Evolutionary conservation across 2,113 vertebrate species (phyloP), one percentile per base, ranked within the genome.

Genomic region (Junco hyemalis): DNA sequence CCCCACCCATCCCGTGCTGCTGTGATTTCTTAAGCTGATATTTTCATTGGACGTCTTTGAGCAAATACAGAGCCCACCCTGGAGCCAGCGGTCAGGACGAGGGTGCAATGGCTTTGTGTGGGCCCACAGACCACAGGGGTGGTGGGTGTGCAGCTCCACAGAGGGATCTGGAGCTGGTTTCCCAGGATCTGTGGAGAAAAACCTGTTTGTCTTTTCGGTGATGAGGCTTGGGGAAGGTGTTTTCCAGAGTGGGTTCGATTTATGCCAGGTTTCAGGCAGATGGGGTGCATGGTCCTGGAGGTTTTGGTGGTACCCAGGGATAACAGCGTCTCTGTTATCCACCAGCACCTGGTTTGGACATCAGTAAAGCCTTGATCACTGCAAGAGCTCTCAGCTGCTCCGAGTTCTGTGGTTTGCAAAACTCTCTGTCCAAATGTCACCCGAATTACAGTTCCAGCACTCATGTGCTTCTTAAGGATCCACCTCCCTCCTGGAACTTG

Each of bases 41-140:
- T 95, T 95, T 97, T 96, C 66, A 20, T 82, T 94, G 95, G 88
- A 94, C 31, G 6, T 51, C 65, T 61, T 77, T 45, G 59, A 51
- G 70, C 45, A 74, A 86, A 80, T 25, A 57, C 28, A 60, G 12
- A 92, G 88, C 95, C 90, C 92, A 93, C 92, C 88, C 65, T 88
- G 86, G 51, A 94, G 90, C 57, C 4, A 0, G 86, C 0, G 15
- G 93, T 94, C 92, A 88, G 77, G 54, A 59, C 0, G 0, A 77
- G 80, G 54, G 48, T 51, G 81, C 24, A 8, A 45, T 63, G 74
- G 74, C 33, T 81, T 82, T 96, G 80, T 88, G 93, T 95, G 66
- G 86, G 77, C 79, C 63, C 38, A 23, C 44, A 91, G 85, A 95
- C 95, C 93, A 88, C 91, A 91, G 80, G 31, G 63, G 80, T 38